Conservation (phyloP, 2,113 vertebrate genomes). For the Odocoileus virginianus region DNA sequence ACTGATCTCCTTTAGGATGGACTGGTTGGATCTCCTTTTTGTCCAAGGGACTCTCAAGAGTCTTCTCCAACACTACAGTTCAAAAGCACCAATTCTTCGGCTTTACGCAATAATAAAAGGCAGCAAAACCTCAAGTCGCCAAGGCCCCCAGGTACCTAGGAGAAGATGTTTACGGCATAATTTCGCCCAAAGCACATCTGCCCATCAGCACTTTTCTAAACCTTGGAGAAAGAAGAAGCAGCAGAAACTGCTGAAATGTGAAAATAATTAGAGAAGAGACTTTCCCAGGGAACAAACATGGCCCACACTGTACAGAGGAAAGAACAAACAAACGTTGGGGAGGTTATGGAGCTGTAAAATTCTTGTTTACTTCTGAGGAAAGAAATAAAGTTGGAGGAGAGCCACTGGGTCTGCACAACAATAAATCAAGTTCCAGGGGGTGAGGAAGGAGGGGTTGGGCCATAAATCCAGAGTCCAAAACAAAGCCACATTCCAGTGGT, state of each 20-base stretch:
- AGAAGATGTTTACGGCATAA: conserved; percentile 49
- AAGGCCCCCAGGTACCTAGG: not conserved
- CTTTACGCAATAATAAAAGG: not conserved
- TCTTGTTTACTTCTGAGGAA: conserved; percentile 72
- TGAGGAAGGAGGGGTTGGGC: not conserved
- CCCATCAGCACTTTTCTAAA: conserved; percentile 59
- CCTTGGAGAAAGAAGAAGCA: conserved; percentile 54
- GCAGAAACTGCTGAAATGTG: conserved; percentile 71
- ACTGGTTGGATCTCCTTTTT: not conserved
- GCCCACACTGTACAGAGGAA: conserved; percentile 10
- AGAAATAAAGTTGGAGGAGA: conserved; percentile 64
- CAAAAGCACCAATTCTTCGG: not conserved
- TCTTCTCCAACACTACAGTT: not conserved
- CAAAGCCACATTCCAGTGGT: conserved; percentile 55
- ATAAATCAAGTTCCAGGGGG: conserved; percentile 51
- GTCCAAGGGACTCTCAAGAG: not conserved
- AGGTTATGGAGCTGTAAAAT: conserved; percentile 65
- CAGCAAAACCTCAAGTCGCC: not conserved
- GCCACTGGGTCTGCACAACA: conserved; percentile 39
- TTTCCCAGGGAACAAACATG: conserved; percentile 71
- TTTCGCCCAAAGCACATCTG: conserved; percentile 54
- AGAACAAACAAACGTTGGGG: conserved; percentile 64
- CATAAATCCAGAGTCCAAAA: conserved; percentile 45
- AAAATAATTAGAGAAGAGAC: conserved; percentile 71
- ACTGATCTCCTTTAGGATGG: not conserved